Base-by-base conservation (phyloP, 1,140 invertebrate genomes). In the Eueides isabella region DNA sequence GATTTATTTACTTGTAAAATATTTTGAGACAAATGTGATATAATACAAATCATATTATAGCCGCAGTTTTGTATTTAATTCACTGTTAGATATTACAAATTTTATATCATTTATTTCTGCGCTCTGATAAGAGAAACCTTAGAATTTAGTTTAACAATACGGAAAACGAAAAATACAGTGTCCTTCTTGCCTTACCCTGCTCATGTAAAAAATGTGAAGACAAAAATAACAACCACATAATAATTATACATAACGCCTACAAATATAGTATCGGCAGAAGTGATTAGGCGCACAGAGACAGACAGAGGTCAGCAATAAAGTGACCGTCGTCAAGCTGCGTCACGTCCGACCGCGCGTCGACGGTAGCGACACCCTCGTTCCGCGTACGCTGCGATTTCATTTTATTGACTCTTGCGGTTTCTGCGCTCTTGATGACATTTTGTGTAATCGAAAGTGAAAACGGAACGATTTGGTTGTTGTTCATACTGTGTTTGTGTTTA, bases 251-350 rank as follows among this genome's bases (percentile, higher is more conserved):
- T 16, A 30, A 63, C 28, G n/a, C 35, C 69, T 76, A 83, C 82
- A 78, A 78, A 82, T 76, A 81, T 80, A 82, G 74, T 83, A 83
- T 85, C 77, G 76, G 82, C 61, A 78, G 67, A 19, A 68, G 78
- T 84, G 82, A 90, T 86, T 89, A 89, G 90, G 88, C 87, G 80
- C 80, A 78, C 81, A 90, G 78, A 80, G 72, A 79, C 80, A 90
- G 90, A 92, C 89, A 80, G 82, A 88, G 90, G 87, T 92, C 90
- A 92, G 90, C 89, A 92, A 92, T 91, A 92, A 90, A 89, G 81
- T 85, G 87, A 91, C 90, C 89, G 82, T 88, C 88, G 89, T 92
- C 89, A 90, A 77, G 74, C 85, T 83, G 80, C 84, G 88, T 88
- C 88, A 90, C 88, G 90, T 88, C 88, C 80, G 83, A 85, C 87